Evolutionary conservation across 1,140 invertebrate species (phyloP), one percentile per base, ranked within the genome.

Genomic region (Dreissena rostriformis): DNA sequence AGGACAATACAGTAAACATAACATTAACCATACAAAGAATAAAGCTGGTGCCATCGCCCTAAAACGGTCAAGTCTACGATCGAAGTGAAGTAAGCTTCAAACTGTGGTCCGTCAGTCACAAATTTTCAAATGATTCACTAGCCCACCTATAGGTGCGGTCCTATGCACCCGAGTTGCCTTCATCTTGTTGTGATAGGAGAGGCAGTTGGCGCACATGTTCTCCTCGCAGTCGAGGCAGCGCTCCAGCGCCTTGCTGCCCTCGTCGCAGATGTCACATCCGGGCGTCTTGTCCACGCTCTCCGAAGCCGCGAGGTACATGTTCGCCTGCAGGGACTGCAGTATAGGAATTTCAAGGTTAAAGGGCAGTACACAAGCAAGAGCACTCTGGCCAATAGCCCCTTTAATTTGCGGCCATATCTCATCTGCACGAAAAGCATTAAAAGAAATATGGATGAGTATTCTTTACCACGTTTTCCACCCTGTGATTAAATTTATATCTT

Each of bases 121-220:
- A 2, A 39, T 39, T 39, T 39, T 39, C 39, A 2, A 39, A 39
- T 39, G 4, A 39, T 39, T 39, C 39, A 5, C 39, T 6, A 61
- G 57, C 49, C 19, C 70, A 77, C 82, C 57, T 28, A 77, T 78
- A 0, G 52, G 74, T n/a, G 82, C 39, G 5, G 74, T 84, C 22
- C 82, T 29, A 51, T 84, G 74, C 10, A 71, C 75, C 22, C 82
- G 19, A 26, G 82, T 77, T 7, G 82, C 82, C 39, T 84, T 84
- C 82, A 84, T 77, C 66, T 84, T 84, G 55, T 67, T 72, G 22
- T 84, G 82, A 28, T 77, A 84, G 22, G 68, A 77, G 15, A 77
- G 74, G 28, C 74, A 84, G 51, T 53, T 51, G 5, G 51, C 15
- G 28, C 82, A 84, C 82, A 83, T 84, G 65, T 84, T 84, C 61